Evolutionary conservation across 2,113 vertebrate species (phyloP).

Genomic region (Dromas ardeola): DNA sequence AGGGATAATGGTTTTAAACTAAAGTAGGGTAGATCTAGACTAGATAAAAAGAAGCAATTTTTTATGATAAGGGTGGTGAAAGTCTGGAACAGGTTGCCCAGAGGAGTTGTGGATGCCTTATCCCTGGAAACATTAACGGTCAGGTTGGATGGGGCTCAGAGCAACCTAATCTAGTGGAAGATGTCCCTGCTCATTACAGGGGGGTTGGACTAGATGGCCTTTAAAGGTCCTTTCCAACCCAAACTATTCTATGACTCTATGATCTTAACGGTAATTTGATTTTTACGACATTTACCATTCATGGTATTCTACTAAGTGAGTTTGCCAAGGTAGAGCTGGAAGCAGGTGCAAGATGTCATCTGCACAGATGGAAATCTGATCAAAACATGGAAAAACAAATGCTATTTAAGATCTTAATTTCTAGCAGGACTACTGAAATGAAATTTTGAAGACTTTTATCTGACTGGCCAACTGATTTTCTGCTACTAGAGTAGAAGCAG

Average conservation of each 20-base stretch:
- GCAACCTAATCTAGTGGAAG: background rate
- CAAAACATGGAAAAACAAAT: background rate
- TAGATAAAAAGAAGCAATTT: background rate
- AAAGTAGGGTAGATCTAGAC: background rate
- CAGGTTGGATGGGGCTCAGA: background rate
- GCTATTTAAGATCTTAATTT: background rate
- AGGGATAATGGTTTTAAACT: background rate
- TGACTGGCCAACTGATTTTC: background rate
- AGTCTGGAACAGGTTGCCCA: background rate
- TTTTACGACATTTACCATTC: accelerated
- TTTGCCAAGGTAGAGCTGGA: background rate
- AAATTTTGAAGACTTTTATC: background rate
- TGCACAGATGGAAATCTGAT: background rate
- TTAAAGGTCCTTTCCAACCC: background rate
- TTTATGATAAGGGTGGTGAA: background rate
- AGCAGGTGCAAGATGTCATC: background rate
- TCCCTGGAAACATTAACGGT: background rate
- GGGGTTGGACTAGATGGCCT: background rate
- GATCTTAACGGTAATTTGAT: background rate
- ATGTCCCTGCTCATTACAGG: background rate
- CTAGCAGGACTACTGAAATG: background rate
- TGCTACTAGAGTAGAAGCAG: background rate
- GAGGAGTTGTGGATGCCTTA: background rate
- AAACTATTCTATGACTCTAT: background rate
- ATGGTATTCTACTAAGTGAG: background rate